These are phyloP conservation scores for Pentalonia nigronervosa DNA, from an alignment of 1,140 invertebrate genomes.

Conservation along the genomic window DNA sequence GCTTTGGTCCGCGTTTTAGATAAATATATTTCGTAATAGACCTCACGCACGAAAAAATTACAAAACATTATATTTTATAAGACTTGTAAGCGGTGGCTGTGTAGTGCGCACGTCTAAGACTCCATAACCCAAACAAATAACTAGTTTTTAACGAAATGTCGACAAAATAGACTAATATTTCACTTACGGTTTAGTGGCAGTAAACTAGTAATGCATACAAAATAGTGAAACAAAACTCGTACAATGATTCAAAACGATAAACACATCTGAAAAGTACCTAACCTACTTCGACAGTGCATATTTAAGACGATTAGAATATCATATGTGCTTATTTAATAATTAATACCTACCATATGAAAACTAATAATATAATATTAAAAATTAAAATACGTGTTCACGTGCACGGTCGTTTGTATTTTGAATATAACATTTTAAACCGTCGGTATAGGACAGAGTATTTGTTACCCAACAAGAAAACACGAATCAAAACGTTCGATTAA, in stretches of 20 bases:
- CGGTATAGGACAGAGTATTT: background rate
- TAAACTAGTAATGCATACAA: background rate
- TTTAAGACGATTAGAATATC: background rate
- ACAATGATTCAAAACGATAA: background rate
- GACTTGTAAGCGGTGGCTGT: background rate
- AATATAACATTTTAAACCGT: background rate
- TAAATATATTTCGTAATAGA: constrained; percentile 18
- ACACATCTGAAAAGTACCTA: background rate
- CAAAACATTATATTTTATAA: background rate
- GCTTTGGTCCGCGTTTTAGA: background rate
- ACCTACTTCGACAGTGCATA: background rate
- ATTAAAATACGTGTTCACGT: background rate
- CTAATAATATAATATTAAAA: background rate
- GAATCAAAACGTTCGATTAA: background rate
- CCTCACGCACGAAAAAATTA: background rate
- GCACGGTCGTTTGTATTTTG: background rate
- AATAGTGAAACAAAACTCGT: background rate
- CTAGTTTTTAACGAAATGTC: background rate
- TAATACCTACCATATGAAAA: background rate
- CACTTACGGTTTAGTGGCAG: background rate
- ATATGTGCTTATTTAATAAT: background rate
- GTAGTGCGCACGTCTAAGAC: background rate
- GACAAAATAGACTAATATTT: background rate
- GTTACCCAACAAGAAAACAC: constrained; percentile 8
- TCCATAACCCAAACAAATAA: background rate